Evolutionary conservation across 2,888 invertebrate genomes (phyloP), one percentile per base, ranked within the genome.

Genomic region (Drosophila robusta): DNA sequence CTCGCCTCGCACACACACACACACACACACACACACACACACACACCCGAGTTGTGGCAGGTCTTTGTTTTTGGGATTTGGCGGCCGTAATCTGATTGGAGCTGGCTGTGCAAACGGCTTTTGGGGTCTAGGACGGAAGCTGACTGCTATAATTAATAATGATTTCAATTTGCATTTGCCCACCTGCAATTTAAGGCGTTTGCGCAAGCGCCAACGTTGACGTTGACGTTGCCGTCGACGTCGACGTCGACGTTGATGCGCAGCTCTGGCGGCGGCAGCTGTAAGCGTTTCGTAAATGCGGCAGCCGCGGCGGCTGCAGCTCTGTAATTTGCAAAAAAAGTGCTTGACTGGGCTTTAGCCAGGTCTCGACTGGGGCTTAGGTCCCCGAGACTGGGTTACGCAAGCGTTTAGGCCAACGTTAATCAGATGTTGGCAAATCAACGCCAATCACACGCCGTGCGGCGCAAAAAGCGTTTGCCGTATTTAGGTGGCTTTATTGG

Each of bases 101-200:
- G 50, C 32, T 51, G 14, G 50, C 39, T 60, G n/a, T 41, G 26
- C 51, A 36, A 68, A 52, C 18, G 26, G 41, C 55, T 61, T 66
- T 83, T 84, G 83, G 80, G 87, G 87, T 82, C 87, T 82, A 84
- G 82, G 82, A 85, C 85, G 85, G 77, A 75, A 85, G 81, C 84
- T 65, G 87, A 80, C 87, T 71, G 78, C 83, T 87, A 87, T 85
- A 83, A 87, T 83, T 83, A 83, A 87, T 83, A 87, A 87, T 85
- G 85, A 87, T 83, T 83, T 83, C 83, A 83, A 83, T 83, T 83
- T 83, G 87, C 87, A 83, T 83, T 80, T 78, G 67, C 75, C 76
- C 79, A 85, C 79, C 85, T 83, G 85, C 80, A 83, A 83, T 87
- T 87, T 83, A 41, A 60, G 66, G 57, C 61, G 75, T 60, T 73